Evolutionary conservation across 2,888 invertebrate genomes (phyloP).

Genomic region (Falcaria lacertinaria): DNA sequence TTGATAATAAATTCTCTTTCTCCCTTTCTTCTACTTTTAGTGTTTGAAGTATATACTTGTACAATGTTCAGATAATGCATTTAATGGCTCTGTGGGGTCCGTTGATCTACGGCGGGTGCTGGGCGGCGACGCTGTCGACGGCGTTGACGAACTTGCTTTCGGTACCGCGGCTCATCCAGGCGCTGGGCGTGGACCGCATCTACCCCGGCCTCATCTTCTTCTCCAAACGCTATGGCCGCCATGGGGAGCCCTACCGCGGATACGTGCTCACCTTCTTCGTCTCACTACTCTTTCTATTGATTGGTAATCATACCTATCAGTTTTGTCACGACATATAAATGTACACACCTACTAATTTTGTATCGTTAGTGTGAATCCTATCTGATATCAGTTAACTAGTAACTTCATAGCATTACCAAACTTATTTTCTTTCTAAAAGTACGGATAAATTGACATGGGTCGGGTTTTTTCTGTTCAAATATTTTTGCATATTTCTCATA

Average conservation of each 20-base stretch:
- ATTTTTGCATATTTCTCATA: too few species aligned
- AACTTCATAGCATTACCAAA: too few species aligned
- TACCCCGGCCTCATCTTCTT: constrained; percentile 96
- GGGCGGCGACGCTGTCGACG: constrained; percentile 97
- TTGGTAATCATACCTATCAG: constrained; percentile 80
- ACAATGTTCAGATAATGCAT: constrained; percentile 84
- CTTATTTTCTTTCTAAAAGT: too few species aligned
- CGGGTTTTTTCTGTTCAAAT: too few species aligned
- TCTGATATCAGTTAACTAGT: too few species aligned
- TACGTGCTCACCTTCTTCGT: constrained; percentile 94
- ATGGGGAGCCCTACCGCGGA: constrained; percentile 91
- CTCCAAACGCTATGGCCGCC: constrained; percentile 91
- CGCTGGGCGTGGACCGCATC: constrained; percentile 93
- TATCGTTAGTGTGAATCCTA: too few species aligned
- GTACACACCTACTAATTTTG: too few species aligned
- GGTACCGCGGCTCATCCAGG: constrained; percentile 92
- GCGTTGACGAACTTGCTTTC: constrained; percentile 96
- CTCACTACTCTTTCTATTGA: constrained; percentile 89
- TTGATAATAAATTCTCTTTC: too few species aligned
- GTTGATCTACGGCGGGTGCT: constrained; percentile 95
- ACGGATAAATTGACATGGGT: too few species aligned
- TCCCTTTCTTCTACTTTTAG: too few species aligned
- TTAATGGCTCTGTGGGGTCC: constrained; percentile 92
- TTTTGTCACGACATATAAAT: too few species aligned
- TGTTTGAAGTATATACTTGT: too few species aligned